Conservation (phyloP, 2,113 vertebrate genomes). For the Platycercus adscitus region DNA sequence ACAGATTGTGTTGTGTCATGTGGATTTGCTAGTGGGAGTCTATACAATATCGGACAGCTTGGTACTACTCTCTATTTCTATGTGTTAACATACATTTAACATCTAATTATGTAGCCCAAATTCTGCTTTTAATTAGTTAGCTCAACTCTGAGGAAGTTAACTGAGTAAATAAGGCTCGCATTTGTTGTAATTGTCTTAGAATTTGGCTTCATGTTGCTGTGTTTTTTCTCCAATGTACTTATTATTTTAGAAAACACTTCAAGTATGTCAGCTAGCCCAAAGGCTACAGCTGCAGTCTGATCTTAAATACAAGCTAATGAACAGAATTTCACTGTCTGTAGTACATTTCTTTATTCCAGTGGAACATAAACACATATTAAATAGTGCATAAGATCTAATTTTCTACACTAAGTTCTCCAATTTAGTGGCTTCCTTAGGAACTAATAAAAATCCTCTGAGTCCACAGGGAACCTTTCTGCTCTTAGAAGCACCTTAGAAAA, state of each 20-base stretch:
- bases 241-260: constrained; percentile 36
- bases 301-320: constrained; percentile 43
- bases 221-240: constrained; percentile 35
- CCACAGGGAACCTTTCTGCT: background rate
- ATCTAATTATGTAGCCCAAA: background rate
- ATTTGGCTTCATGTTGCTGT: constrained; percentile 5
- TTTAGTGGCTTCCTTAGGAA: constrained; percentile 2
- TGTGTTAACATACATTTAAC: background rate
- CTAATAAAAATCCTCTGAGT: background rate
- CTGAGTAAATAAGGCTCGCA: background rate
- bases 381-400: constrained; percentile 8
- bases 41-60: background rate
- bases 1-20: background rate
- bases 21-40: background rate
- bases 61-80: background rate
- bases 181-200: constrained; percentile 23
- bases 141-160: background rate
- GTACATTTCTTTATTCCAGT: background rate
- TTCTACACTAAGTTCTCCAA: background rate
- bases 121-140: constrained; percentile 20
- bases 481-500: background rate
- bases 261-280: constrained; percentile 33
- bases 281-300: constrained; percentile 27
- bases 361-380: constrained; percentile 4
- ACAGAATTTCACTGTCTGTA: background rate